These are phyloP conservation scores for Drosophila navojoa DNA, from an alignment of 1,140 invertebrate genomes.

Conservation along the genomic window DNA sequence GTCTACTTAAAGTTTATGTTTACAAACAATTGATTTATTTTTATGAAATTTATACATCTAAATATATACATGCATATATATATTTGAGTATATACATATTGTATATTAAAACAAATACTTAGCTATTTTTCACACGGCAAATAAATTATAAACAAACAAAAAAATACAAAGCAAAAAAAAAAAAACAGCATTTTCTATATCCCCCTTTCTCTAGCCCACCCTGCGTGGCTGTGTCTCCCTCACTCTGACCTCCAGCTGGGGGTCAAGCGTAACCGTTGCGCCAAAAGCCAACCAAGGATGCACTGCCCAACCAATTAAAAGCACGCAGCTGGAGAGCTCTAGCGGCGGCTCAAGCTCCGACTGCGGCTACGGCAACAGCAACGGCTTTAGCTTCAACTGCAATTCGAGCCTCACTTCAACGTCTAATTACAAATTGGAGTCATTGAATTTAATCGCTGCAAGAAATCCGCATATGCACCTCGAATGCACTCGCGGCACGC, in stretches of 20 bases:
- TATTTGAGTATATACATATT: slow-evolving; percentile 17
- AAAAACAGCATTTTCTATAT: slow-evolving; percentile 6
- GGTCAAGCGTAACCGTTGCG: slow-evolving; percentile 82
- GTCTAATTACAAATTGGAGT: slow-evolving; percentile 82
- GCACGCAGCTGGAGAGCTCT: slow-evolving; percentile 58
- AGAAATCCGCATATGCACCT: slow-evolving; percentile 65
- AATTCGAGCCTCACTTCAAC: slow-evolving; percentile 54
- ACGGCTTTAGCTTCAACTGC: not conserved
- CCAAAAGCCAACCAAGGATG: slow-evolving; percentile 83
- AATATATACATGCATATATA: not conserved
- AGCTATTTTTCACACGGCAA: slow-evolving; percentile 77
- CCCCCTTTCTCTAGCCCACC: too few species aligned
- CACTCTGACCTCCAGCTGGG: slow-evolving; percentile 65
- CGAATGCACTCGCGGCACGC: slow-evolving; percentile 74
- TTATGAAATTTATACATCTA: slow-evolving; percentile 33
- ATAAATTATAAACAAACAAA: slow-evolving; percentile 63
- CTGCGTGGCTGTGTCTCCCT: too few species aligned
- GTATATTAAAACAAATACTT: slow-evolving; percentile 70
- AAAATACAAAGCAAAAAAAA: slow-evolving; percentile 53
- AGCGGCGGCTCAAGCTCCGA: not conserved
- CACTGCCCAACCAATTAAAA: slow-evolving; percentile 75
- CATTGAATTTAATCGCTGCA: slow-evolving; percentile 78
- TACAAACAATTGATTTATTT: slow-evolving; percentile 69
- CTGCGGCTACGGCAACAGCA: not conserved
- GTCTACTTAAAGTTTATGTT: slow-evolving; percentile 60